phyloP scores from a whole-genome alignment of 1,140 invertebrate species.

The Bilobella aurantiaca region DNA sequence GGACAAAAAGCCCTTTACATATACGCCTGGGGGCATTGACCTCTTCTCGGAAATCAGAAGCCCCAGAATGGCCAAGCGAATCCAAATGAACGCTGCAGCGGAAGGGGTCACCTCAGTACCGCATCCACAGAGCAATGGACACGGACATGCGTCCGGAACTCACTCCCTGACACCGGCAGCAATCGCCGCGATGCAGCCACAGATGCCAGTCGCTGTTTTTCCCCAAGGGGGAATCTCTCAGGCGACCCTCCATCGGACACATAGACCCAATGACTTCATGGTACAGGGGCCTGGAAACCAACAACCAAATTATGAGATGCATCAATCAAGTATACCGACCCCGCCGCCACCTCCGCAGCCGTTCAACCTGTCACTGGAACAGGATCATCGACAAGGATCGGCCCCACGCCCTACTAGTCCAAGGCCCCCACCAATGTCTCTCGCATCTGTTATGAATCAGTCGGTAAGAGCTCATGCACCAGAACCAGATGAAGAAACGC shows the following conservation, averaged over 20 bases:
- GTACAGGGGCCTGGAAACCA: conserved; percentile 7
- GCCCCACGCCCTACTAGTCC: neutral
- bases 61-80: conserved; percentile 72
- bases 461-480: conserved; percentile 9
- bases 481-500: neutral
- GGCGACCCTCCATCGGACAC: conserved; percentile 18
- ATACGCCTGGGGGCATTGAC: conserved; percentile 82
- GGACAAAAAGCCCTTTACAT: conserved; percentile 91
- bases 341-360: conserved; percentile 24
- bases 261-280: conserved; percentile 23
- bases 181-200: conserved; percentile 50
- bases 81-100: conserved; percentile 51
- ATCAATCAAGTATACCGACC: conserved; percentile 41
- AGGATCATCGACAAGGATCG: neutral
- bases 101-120: conserved; percentile 45
- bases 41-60: conserved; percentile 79
- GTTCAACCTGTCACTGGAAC: neutral
- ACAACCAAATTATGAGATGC: neutral
- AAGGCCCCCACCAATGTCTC: neutral
- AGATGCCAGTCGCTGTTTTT: conserved; percentile 58
- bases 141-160: conserved; percentile 29
- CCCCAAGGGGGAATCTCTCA: conserved; percentile 43
- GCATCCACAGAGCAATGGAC: conserved; percentile 38
- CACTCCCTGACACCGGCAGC: conserved; percentile 44
- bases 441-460: conserved; percentile 13